A percentile compares a stretch with the other conserved stretches of the same genome.
Evolutionary conservation across 2,797 vertebrate species (phyloP).

Genomic region (Semaprochilodus insignis): DNA sequence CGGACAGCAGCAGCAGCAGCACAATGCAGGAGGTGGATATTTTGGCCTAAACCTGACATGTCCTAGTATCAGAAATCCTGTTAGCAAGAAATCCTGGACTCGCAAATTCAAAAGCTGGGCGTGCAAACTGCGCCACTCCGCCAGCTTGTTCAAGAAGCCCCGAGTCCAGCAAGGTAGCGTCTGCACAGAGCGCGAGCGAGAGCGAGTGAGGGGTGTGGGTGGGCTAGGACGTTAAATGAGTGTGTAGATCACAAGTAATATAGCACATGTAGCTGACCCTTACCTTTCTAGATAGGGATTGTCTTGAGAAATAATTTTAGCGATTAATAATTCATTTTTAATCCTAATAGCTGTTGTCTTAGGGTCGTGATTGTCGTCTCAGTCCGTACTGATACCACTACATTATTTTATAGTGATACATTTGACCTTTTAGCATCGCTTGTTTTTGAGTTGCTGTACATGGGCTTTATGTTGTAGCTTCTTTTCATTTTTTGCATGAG

Average conservation of each 20-base stretch:
- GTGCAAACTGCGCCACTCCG: slow-evolving; percentile 94
- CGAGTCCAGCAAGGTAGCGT: slow-evolving; percentile 94
- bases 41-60: slow-evolving; percentile 99
- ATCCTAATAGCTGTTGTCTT: slow-evolving; percentile 58
- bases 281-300: slow-evolving; percentile 53
- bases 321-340: slow-evolving; percentile 64
- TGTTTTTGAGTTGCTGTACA: slow-evolving; percentile 47
- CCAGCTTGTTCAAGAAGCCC: slow-evolving; percentile 97
- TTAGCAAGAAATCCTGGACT: slow-evolving; percentile 98
- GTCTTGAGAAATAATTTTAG: slow-evolving; percentile 31
- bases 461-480: slow-evolving; percentile 59
- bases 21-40: slow-evolving; percentile 97
- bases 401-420: slow-evolving; percentile 62
- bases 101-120: slow-evolving; percentile 98
- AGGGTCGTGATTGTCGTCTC: slow-evolving; percentile 66
- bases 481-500: slow-evolving; percentile 77
- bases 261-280: slow-evolving; percentile 73
- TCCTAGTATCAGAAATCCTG: slow-evolving; percentile 98
- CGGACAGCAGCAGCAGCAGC: slow-evolving; percentile 79
- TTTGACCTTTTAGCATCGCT: slow-evolving; percentile 63
- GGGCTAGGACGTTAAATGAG: slow-evolving; percentile 75
- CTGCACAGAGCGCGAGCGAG: slow-evolving; percentile 81
- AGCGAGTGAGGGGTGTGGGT: slow-evolving; percentile 76
- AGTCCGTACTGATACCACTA: slow-evolving; percentile 70
- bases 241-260: slow-evolving; percentile 70